These are phyloP conservation scores for Temnothorax rugatulus DNA, from an alignment of 2,888 invertebrate genomes.

Conservation along the genomic window DNA sequence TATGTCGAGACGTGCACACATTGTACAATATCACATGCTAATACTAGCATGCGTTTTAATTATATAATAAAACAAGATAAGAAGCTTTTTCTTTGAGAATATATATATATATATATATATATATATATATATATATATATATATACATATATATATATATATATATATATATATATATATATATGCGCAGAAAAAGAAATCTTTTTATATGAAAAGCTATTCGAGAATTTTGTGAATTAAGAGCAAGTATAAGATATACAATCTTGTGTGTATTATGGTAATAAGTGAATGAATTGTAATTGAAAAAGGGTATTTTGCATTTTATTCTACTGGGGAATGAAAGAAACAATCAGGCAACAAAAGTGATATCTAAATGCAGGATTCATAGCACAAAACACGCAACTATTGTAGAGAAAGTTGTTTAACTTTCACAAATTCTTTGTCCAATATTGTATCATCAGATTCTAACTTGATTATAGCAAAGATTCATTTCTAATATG, in stretches of 20 bases:
- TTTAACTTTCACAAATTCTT: constrained; percentile 18
- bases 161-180: constrained; percentile 42
- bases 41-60: constrained; percentile 69
- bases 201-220: constrained; percentile 74
- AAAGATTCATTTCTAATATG: not conserved
- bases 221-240: constrained; percentile 73
- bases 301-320: constrained; percentile 74
- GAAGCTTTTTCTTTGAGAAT: constrained; percentile 74
- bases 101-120: constrained; percentile 54
- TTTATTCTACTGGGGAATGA: constrained; percentile 73
- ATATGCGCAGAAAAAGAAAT: constrained; percentile 61
- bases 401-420: constrained; percentile 32
- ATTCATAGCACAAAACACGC: constrained; percentile 72
- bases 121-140: constrained; percentile 43
- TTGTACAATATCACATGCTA: constrained; percentile 82
- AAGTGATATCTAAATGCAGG: constrained; percentile 54
- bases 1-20: constrained; percentile 76
- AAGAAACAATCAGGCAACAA: constrained; percentile 57
- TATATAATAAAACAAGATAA: constrained; percentile 60
- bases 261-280: constrained; percentile 71
- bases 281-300: constrained; percentile 71
- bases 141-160: constrained; percentile 13
- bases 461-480: constrained; percentile 2
- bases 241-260: constrained; percentile 64
- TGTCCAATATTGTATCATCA: not conserved